These are phyloP conservation scores for Varecia variegata DNA, from an alignment of 2,797 vertebrate species.

Conservation along the genomic window DNA sequence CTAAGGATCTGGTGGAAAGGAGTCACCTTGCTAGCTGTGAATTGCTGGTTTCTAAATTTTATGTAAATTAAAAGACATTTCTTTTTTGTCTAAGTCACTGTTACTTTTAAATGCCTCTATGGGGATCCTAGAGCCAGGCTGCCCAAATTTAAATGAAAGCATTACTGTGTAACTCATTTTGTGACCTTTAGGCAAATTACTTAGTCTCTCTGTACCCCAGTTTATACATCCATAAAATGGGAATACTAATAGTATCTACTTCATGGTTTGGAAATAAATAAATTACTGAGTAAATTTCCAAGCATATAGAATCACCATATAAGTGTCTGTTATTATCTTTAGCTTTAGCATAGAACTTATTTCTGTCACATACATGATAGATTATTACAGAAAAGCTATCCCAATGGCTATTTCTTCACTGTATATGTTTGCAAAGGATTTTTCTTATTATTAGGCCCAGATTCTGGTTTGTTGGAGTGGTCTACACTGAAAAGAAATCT, in stretches of 20 bases:
- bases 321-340: neutral
- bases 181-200: neutral
- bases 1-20: neutral
- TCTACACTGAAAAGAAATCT: neutral
- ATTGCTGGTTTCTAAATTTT: neutral
- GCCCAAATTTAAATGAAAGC: neutral
- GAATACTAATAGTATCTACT: neutral
- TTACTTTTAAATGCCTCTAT: neutral
- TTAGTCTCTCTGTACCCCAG: neutral
- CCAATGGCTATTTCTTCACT: neutral
- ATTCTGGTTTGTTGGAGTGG: neutral
- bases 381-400: neutral
- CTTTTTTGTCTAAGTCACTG: neutral
- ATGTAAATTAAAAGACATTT: neutral
- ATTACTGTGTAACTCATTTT: neutral
- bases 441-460: neutral
- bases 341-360: neutral
- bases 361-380: neutral
- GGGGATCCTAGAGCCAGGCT: neutral
- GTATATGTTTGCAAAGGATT: neutral
- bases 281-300: neutral
- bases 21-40: neutral
- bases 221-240: neutral
- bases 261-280: neutral
- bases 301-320: neutral